phyloP scores from a whole-genome alignment of 2,888 invertebrate genomes.

The Bimastos eiseni region DNA sequence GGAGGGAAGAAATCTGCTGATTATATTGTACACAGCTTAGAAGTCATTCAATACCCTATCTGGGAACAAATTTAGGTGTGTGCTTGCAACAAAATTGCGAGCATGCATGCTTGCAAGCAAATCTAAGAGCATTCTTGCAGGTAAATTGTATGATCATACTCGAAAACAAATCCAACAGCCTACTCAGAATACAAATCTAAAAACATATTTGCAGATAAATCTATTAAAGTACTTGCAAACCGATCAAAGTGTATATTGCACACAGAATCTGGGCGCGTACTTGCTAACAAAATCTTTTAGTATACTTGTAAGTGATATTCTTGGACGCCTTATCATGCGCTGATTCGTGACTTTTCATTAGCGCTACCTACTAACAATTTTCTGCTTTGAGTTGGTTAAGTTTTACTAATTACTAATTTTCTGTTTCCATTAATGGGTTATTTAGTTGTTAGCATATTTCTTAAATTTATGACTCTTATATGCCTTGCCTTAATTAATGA shows the following conservation, averaged over 20 bases:
- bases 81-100: too few relatives aligned
- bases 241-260: too few relatives aligned
- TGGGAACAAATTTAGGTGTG: background rate
- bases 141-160: too few relatives aligned
- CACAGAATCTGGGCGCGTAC: too few relatives aligned
- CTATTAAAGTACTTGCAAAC: too few relatives aligned
- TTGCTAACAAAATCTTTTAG: too few relatives aligned
- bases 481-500: background rate
- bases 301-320: background rate
- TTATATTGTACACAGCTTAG: background rate
- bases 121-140: too few relatives aligned
- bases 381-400: background rate
- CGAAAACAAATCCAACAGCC: too few relatives aligned
- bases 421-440: background rate
- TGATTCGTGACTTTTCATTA: background rate
- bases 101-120: too few relatives aligned
- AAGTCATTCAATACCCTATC: background rate
- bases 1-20: background rate
- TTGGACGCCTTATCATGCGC: background rate
- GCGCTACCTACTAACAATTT: background rate
- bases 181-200: too few relatives aligned
- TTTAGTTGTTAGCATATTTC: background rate
- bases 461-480: background rate
- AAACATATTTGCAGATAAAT: too few relatives aligned
- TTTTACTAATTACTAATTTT: background rate